Evolutionary conservation across 2,113 vertebrate genomes (phyloP), one percentile per base, ranked within the genome.

Genomic region (Chaetura pelagica): DNA sequence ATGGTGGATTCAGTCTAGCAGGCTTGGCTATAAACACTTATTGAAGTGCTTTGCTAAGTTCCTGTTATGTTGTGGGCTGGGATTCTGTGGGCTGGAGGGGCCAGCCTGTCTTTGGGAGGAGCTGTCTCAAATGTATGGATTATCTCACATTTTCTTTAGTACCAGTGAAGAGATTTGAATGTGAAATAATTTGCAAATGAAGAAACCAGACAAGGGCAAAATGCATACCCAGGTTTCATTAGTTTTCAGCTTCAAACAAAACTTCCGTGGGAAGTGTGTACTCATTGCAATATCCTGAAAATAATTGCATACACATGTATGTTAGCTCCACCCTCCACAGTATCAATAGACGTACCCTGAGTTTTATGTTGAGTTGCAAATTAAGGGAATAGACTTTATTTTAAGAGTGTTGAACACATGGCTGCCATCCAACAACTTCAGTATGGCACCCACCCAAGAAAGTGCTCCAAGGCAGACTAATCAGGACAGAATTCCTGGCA

Each of bases 311-410:
- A 87, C 93, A 95, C 78, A 89, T 96, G 96, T 87, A 84, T 10
- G 62, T 58, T 84, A 81, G 80, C 69, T 66, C 61, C 94, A 84
- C 90, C 85, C 93, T 93, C 88, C 88, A 81, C 11, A 55, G 77
- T 91, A 96, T 72, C 94, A 79, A 72, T 73, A 93, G 92, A 51
- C 85, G 94, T 84, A 89, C 77, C 81, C 81, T 72, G 59, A 77
- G 80, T 71, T 93, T 79, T 84, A 84, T 30, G 46, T 78, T 71
- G 93, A 89, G 85, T 62, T 74, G 92, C 81, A 96, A 95, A 97
- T 96, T 89, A 96, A 94, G 34, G 77, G 93, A 80, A 95, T 80
- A 79, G 77, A 40, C 69, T 92, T 97, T 94, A 96, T 93, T 90
- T 94, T 81, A 77, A 71, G 93, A 96, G 63, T 73, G 84, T 80